Evolutionary conservation across 2,797 vertebrate species (phyloP).

Genomic region (Hoplostethus atlanticus): DNA sequence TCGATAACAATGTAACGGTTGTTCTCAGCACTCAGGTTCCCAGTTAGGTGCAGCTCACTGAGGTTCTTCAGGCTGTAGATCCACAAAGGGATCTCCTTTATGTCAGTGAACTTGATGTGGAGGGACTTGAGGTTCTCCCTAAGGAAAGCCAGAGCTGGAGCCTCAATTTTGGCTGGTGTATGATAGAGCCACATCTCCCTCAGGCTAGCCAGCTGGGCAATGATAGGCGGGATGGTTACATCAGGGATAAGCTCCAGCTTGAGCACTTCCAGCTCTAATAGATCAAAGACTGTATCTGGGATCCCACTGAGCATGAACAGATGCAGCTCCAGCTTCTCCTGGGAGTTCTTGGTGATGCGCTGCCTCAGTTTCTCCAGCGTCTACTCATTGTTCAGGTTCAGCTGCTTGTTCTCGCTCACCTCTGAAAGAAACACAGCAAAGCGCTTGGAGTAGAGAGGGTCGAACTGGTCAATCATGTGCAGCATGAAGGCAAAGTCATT

Average conservation of each 20-base stretch:
- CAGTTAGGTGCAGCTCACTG: constrained; percentile 94
- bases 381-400: constrained; percentile 99
- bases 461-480: constrained; percentile 98
- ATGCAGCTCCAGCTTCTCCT: constrained; percentile 97
- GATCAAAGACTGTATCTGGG: constrained; percentile 96
- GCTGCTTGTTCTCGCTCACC: constrained; percentile 99
- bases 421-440: constrained; percentile 98
- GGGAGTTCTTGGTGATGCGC: constrained; percentile 96
- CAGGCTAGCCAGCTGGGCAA: constrained; percentile 94
- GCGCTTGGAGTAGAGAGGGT: constrained; percentile 97
- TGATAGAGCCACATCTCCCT: constrained; percentile 98
- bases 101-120: constrained; percentile 98
- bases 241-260: constrained; percentile 98
- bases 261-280: constrained; percentile 94
- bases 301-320: constrained; percentile 99
- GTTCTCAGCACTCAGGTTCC: constrained; percentile 96
- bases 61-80: constrained; percentile 98
- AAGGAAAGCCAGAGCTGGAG: constrained; percentile 96
- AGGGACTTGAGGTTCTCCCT: constrained; percentile 94
- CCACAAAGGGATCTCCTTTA: constrained; percentile 99
- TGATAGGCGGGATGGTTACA: constrained; percentile 97
- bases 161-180: constrained; percentile 97
- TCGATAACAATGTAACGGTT: constrained; percentile 97
- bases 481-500: constrained; percentile 99
- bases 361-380: constrained; percentile 96